Evolutionary conservation across 1,140 invertebrate genomes (phyloP).

Genomic region (Oryctes rhinoceros): DNA sequence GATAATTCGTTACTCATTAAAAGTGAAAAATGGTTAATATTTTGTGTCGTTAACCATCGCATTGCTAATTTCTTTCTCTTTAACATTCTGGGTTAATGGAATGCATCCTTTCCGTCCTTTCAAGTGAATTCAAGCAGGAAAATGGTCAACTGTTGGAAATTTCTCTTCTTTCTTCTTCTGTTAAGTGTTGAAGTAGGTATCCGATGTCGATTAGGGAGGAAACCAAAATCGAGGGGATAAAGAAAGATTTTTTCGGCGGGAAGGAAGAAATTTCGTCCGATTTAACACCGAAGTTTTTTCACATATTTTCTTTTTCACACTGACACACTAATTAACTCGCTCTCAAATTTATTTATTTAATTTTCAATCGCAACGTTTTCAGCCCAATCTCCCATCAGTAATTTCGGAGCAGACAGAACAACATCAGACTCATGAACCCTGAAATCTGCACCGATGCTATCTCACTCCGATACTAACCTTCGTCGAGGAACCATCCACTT

Average conservation of each 20-base stretch:
- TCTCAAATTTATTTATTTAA: not conserved
- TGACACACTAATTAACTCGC: conserved; percentile 24
- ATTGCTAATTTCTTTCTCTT: too few species aligned
- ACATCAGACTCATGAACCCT: conserved; percentile 47
- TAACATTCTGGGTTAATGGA: too few species aligned
- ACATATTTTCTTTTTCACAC: conserved; percentile 27
- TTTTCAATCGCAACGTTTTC: conserved; percentile 44
- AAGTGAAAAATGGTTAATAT: too few species aligned
- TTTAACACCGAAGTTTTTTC: conserved; percentile 16
- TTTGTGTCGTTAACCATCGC: too few species aligned
- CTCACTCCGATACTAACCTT: conserved; percentile 79
- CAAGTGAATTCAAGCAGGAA: not conserved
- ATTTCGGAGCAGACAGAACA: conserved; percentile 43
- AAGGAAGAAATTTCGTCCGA: conserved; percentile 20
- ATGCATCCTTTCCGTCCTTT: too few species aligned
- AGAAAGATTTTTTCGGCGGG: conserved; percentile 2
- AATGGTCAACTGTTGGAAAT: not conserved
- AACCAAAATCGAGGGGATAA: not conserved
- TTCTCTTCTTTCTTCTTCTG: not conserved
- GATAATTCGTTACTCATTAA: too few species aligned
- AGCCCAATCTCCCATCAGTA: conserved; percentile 60
- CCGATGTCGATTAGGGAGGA: not conserved
- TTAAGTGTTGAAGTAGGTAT: not conserved
- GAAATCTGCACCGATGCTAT: conserved; percentile 60
- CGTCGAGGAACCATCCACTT: conserved; percentile 75